These are phyloP conservation scores for Aurelia sp. DNA, from an alignment of 30 jellyfish, hydroid and myxozoan genomes.

Conservation along the genomic window DNA sequence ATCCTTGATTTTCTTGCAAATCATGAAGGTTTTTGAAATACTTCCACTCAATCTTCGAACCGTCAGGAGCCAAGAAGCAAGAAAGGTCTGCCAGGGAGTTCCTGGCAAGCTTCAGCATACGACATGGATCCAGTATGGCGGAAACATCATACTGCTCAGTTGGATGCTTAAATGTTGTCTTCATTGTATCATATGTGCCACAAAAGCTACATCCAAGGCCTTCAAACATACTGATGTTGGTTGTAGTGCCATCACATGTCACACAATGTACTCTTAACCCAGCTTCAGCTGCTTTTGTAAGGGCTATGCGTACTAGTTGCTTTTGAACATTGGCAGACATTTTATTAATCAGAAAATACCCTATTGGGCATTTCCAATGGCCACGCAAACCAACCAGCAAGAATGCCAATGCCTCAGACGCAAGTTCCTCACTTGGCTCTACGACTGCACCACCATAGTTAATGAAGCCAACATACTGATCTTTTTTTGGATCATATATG, in stretches of 20 bases:
- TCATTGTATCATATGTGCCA: no score
- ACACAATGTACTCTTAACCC: constrained; percentile 19
- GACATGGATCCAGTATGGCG: constrained; percentile 49
- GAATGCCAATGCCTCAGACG: constrained; percentile 38
- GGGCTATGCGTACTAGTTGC: neutral
- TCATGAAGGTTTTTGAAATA: constrained; percentile 9
- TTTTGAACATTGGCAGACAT: constrained; percentile 13
- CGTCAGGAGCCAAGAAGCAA: neutral
- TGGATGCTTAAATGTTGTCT: constrained; percentile 9
- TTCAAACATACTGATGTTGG: constrained; percentile 1
- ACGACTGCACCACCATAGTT: constrained; percentile 43
- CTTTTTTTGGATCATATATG: neutral
- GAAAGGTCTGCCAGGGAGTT: constrained; percentile 60
- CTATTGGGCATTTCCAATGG: constrained; percentile 63
- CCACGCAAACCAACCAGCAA: constrained; percentile 25
- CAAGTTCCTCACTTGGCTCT: constrained; percentile 28
- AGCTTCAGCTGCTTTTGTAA: constrained; percentile 12
- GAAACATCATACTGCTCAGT: neutral
- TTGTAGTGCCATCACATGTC: constrained; percentile 54
- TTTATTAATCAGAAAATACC: constrained; percentile 19
- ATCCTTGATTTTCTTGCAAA: constrained; percentile 33
- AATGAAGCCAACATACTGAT: constrained; percentile 34
- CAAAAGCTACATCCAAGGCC: no score
- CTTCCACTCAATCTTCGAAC: constrained; percentile 16
- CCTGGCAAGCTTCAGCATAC: constrained; percentile 65